Percentiles rank a stretch among this genome's conserved stretches.
These are phyloP conservation scores for Cyrtodaria siliqua DNA, from an alignment of 2,888 invertebrate species.

Conservation along the genomic window DNA sequence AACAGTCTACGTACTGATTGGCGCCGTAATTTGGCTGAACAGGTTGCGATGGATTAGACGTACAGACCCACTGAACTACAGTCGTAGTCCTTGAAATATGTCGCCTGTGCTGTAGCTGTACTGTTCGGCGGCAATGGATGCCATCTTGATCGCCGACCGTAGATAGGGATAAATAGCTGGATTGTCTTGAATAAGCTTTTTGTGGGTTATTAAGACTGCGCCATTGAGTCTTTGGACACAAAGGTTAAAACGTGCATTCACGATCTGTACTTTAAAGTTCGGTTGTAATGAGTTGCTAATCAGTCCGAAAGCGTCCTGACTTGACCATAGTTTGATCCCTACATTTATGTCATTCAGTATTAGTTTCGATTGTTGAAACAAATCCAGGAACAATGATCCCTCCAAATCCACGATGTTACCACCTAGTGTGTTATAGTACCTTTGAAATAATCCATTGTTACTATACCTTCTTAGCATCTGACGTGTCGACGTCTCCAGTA, in stretches of 20 bases:
- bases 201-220: conserved; percentile 38
- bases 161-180: conserved; percentile 49
- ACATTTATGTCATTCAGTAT: conserved; percentile 46
- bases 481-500: conserved; percentile 16
- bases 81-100: conserved; percentile 33
- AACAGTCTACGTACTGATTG: conserved; percentile 37
- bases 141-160: conserved; percentile 43
- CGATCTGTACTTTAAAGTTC: conserved; percentile 32
- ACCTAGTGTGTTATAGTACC: conserved; percentile 23
- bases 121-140: conserved; percentile 44
- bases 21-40: conserved; percentile 48
- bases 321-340: conserved; percentile 45
- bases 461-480: conserved; percentile 31
- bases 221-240: conserved; percentile 41
- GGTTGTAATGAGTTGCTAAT: conserved; percentile 20
- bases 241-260: conserved; percentile 45
- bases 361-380: conserved; percentile 42
- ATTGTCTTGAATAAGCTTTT: conserved; percentile 24
- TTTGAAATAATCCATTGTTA: conserved; percentile 36
- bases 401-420: conserved; percentile 46
- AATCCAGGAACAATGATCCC: conserved; percentile 34
- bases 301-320: conserved; percentile 38
- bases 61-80: conserved; percentile 30
- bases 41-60: conserved; percentile 46
- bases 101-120: conserved; percentile 37